Conservation (phyloP, 1,140 invertebrate genomes). For the Scylla paramamosain region DNA sequence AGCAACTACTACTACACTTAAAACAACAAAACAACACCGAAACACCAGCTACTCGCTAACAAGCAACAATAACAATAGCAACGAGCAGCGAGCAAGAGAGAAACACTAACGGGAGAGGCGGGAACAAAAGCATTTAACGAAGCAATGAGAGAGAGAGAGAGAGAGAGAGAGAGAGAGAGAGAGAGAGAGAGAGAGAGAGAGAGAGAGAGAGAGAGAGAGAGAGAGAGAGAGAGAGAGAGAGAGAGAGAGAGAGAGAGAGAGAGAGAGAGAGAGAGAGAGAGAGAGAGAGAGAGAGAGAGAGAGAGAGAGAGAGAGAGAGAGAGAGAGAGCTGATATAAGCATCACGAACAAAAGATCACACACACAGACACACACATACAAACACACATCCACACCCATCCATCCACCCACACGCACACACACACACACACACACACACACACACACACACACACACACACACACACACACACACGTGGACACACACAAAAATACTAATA, state of each 20-base stretch:
- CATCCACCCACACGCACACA: slow-evolving; percentile 29
- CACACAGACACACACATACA: not conserved
- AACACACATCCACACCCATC: slow-evolving; percentile 4
- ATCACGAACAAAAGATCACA: not conserved
- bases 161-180: slow-evolving; percentile 34
- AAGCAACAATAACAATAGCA: not conserved
- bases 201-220: not conserved
- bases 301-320: not conserved
- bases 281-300: not conserved
- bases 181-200: slow-evolving; percentile 33
- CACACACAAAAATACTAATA: slow-evolving; percentile 18
- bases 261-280: not conserved
- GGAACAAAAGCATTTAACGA: not conserved
- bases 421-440: not conserved
- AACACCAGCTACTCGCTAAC: not conserved
- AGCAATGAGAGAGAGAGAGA: not conserved
- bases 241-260: not conserved
- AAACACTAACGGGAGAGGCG: too few species aligned
- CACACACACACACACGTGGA: not conserved
- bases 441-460: slow-evolving; percentile 32
- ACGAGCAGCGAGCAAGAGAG: too few species aligned
- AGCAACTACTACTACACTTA: not conserved
- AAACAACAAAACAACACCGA: not conserved
- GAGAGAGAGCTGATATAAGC: not conserved
- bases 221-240: not conserved